Evolutionary conservation across 1,140 invertebrate species (phyloP).

Genomic region (Asbolus verrucosus): DNA sequence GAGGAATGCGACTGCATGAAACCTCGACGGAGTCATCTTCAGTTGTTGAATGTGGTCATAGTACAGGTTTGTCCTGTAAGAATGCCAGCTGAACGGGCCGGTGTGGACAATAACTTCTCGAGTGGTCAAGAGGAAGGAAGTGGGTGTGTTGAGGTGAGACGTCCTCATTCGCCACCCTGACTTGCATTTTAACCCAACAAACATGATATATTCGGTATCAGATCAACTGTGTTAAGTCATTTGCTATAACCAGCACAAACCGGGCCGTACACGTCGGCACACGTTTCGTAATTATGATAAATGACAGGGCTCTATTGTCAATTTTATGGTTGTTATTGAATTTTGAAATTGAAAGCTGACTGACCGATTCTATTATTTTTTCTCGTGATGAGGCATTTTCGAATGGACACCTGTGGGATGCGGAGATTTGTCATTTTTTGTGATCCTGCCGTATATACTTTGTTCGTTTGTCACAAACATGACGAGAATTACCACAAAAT

Average conservation of each 20-base stretch:
- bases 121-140: constrained; percentile 48
- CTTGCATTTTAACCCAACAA: constrained; percentile 51
- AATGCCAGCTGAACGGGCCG: constrained; percentile 15
- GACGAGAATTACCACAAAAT: too few species aligned
- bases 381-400: neutral
- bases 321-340: constrained; percentile 48
- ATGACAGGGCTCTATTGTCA: constrained; percentile 50
- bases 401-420: neutral
- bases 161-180: constrained; percentile 49
- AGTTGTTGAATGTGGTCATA: constrained; percentile 23
- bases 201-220: constrained; percentile 41
- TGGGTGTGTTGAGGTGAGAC: constrained; percentile 43
- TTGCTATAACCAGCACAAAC: constrained; percentile 48
- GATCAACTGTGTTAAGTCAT: constrained; percentile 48
- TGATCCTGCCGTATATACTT: too few species aligned
- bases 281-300: constrained; percentile 52
- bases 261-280: constrained; percentile 47
- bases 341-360: constrained; percentile 17
- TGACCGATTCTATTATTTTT: neutral
- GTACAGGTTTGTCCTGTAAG: constrained; percentile 37
- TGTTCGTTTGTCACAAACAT: too few species aligned
- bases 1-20: constrained; percentile 24
- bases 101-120: constrained; percentile 31
- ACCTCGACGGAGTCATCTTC: constrained; percentile 21
- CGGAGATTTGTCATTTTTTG: neutral